These are phyloP conservation scores for Aphaenogaster floridana DNA, from an alignment of 1,140 invertebrate genomes.

Conservation along the genomic window DNA sequence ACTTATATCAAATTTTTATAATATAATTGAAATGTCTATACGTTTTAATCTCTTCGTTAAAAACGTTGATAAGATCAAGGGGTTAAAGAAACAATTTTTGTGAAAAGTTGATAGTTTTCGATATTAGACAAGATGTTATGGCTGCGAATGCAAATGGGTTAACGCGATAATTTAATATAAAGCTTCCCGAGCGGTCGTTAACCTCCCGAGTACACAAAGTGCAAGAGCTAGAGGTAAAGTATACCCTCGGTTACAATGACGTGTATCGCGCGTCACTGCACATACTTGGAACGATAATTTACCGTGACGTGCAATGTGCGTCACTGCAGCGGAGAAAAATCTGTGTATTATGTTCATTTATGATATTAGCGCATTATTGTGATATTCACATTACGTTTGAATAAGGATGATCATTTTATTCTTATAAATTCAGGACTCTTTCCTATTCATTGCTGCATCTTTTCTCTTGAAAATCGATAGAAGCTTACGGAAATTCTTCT, in stretches of 20 bases:
- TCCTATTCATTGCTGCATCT: not conserved
- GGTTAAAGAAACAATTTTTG: not conserved
- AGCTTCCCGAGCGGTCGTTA: conserved; percentile 28
- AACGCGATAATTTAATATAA: conserved; percentile 49
- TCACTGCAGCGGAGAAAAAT: conserved; percentile 27
- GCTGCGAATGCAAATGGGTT: conserved; percentile 26
- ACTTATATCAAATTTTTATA: not conserved
- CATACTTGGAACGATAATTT: conserved; percentile 37
- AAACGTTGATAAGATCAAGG: not conserved
- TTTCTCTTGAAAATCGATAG: not conserved
- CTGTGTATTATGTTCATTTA: conserved; percentile 17
- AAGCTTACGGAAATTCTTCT: not conserved
- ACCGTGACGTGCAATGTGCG: conserved; percentile 36
- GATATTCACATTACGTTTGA: not conserved
- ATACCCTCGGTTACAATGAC: conserved; percentile 28
- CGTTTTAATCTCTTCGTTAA: not conserved
- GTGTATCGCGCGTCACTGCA: conserved; percentile 33
- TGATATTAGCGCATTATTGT: not conserved
- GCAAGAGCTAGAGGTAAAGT: not conserved
- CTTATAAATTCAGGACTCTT: not conserved
- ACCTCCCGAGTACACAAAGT: conserved; percentile 12
- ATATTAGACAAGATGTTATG: conserved; percentile 21
- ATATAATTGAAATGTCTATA: not conserved
- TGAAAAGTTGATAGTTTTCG: not conserved
- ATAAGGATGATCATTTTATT: conserved; percentile 1